These are phyloP conservation scores for Hyperoplus immaculatus DNA, from an alignment of 2,797 vertebrate species.

Conservation along the genomic window DNA sequence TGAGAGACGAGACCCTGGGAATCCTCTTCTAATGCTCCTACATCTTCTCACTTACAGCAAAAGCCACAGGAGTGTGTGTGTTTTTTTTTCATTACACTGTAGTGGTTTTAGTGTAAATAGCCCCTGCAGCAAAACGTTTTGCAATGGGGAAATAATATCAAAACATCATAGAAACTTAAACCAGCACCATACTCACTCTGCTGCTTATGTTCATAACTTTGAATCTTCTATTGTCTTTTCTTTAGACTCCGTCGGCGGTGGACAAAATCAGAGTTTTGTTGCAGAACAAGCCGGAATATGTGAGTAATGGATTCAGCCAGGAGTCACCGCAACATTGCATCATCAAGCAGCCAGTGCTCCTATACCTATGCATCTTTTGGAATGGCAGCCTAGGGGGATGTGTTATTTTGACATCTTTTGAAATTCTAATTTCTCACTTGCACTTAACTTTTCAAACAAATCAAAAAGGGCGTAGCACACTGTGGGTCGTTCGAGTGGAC, in stretches of 20 bases:
- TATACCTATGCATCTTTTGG: neutral
- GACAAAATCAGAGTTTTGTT: slow-evolving; percentile 92
- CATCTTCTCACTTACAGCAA: neutral
- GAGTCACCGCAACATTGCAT: neutral
- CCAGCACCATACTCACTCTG: neutral
- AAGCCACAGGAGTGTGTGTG: neutral
- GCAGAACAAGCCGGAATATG: slow-evolving; percentile 92
- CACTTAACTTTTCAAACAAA: too few relatives aligned
- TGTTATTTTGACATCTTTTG: neutral
- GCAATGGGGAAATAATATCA: neutral
- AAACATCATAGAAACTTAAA: neutral
- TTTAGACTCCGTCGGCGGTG: slow-evolving; percentile 95
- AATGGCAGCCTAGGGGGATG: neutral
- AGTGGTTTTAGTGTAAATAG: neutral
- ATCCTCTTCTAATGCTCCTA: neutral
- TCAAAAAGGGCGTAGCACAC: too few relatives aligned
- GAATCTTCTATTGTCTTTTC: slow-evolving; percentile 43
- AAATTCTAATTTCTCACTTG: too few relatives aligned
- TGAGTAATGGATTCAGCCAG: slow-evolving; percentile 82
- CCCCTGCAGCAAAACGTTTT: neutral
- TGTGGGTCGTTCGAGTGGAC: too few relatives aligned
- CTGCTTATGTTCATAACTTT: neutral
- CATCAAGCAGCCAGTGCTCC: neutral
- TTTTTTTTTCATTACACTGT: neutral
- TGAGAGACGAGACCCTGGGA: neutral